These are phyloP conservation scores for Phaenicophaeus curvirostris DNA, from an alignment of 2,797 vertebrate genomes.

Conservation along the genomic window DNA sequence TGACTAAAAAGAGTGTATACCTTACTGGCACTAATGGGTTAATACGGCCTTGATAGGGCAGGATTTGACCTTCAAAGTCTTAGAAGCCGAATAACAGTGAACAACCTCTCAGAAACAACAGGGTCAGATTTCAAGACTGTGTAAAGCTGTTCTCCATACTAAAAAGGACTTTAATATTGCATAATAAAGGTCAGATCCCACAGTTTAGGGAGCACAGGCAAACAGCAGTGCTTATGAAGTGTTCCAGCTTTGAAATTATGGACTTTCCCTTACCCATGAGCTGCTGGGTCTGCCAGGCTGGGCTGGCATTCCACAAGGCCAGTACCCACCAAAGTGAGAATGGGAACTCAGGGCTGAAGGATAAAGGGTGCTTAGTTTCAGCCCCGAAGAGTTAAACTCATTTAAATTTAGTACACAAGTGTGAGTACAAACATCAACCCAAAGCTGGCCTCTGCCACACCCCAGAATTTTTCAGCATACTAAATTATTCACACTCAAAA, in stretches of 20 bases:
- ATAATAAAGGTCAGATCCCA: neutral
- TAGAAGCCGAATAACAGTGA: neutral
- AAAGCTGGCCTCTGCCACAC: neutral
- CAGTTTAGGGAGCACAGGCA: neutral
- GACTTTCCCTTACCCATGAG: accelerated
- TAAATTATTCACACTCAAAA: neutral
- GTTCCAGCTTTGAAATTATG: neutral
- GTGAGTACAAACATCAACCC: neutral
- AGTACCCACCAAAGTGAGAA: neutral
- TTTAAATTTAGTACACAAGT: neutral
- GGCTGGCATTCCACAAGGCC: neutral
- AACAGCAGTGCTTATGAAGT: neutral
- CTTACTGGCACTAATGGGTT: neutral
- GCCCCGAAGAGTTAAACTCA: neutral
- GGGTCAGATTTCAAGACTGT: neutral
- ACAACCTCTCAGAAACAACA: neutral
- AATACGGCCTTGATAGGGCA: neutral
- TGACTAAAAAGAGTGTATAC: neutral
- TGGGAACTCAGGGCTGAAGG: neutral
- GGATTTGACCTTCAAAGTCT: neutral
- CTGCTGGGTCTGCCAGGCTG: neutral
- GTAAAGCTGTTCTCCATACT: neutral
- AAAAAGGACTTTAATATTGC: neutral
- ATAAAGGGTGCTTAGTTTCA: neutral
- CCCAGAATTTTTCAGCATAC: neutral